Evolutionary conservation across 2,797 vertebrate species (phyloP).

Genomic region (Microchirus variegatus): DNA sequence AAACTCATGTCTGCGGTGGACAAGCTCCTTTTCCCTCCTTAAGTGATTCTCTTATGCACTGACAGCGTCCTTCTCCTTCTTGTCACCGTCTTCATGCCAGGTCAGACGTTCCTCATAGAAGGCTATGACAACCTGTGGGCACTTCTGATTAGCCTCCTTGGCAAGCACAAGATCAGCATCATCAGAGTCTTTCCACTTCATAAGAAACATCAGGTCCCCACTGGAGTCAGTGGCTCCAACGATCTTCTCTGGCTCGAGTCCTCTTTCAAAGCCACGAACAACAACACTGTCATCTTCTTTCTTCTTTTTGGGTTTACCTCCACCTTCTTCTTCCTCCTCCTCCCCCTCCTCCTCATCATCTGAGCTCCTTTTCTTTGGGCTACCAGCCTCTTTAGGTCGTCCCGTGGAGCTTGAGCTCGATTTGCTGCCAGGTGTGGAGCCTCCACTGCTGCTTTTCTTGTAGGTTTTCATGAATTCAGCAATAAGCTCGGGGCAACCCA

Average conservation of each 20-base stretch:
- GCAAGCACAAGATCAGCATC: conserved; percentile 95
- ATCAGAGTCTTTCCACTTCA: conserved; percentile 99
- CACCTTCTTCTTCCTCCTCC: conserved; percentile 79
- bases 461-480: conserved; percentile 96
- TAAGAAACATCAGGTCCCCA: conserved; percentile 96
- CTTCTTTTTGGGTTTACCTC: conserved; percentile 90
- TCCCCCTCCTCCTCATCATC: conserved; percentile 78
- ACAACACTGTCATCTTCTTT: conserved; percentile 93
- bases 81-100: conserved; percentile 94
- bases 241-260: conserved; percentile 97
- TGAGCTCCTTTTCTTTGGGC: conserved; percentile 88
- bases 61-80: conserved; percentile 88
- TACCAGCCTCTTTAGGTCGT: conserved; percentile 75
- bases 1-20: conserved; percentile 72
- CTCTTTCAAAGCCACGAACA: conserved; percentile 93
- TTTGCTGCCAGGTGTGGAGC: conserved; percentile 85
- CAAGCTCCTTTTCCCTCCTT: conserved; percentile 56
- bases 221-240: conserved; percentile 97
- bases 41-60: conserved; percentile 72
- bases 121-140: conserved; percentile 96
- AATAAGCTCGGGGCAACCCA: conserved; percentile 95
- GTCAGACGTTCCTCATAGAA: conserved; percentile 98
- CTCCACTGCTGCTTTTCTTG: conserved; percentile 85
- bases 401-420: conserved; percentile 59
- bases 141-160: conserved; percentile 95